Base-by-base conservation (phyloP, 2,113 vertebrate species). In the Mustela lutreola region DNA sequence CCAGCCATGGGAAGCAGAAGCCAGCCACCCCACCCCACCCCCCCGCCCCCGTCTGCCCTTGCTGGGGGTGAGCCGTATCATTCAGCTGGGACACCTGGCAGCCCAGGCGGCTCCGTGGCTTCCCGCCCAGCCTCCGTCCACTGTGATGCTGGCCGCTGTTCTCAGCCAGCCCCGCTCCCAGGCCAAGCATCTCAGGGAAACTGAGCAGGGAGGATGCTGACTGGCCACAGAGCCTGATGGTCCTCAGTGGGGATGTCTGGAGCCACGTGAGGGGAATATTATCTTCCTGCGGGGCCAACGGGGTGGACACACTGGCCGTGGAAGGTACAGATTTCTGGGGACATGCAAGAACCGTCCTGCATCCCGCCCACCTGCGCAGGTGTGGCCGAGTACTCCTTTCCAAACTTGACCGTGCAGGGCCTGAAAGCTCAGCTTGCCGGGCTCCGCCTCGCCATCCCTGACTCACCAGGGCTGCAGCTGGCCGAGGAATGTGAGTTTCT, bases 291-390 rank as follows among this genome's bases (percentile, higher is more conserved):
- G 1, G 56, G 10, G 62, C 9, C 9, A 28, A 12, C 1, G 45
- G 9, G 0, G 4, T 1, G 63, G 14, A 7, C 63, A 0, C 56
- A 28, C 21, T 15, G 63, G 50, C 45, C 71, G 56, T 60, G 45
- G 45, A 8, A 31, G 78, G 31, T 79, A 2, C 2, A 42, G 56
- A 42, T 15, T 14, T 82, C 93, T 28, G 45, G 42, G n/a, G 12
- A 1, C 3, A 0, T 1, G 26, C 4, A 36, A 26, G 50, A 73
- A 36, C 36, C 9, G 7, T 7, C 56, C 56, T 18, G 31, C 4
- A 0, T 7, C 45, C 80, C 28, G 7, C 11, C 1, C 8, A 36
- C 48, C 45, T 33, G 19, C 8, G 0, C 39, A 1, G 11, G 8
- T 36, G 8, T 15, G 1, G n/a, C 28, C 11, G 10, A 42, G 0